Evolutionary conservation across 2,113 vertebrate species (phyloP).

Genomic region (Tyrannus savana): DNA sequence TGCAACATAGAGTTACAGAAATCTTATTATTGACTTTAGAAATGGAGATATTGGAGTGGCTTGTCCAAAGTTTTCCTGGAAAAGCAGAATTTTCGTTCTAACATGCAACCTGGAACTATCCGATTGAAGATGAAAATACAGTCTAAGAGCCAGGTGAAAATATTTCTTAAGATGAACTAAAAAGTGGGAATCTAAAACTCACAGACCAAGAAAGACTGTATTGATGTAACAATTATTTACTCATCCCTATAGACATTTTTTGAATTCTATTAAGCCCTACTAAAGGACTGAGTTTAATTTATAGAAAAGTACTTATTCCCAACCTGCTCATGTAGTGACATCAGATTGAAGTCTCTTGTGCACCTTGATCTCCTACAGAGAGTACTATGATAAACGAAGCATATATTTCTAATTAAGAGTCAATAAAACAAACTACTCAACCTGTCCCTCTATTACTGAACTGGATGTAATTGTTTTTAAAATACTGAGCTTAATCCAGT

Average conservation of each 20-base stretch:
- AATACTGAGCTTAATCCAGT: neutral
- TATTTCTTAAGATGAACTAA: neutral
- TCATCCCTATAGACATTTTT: neutral
- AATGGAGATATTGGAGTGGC: neutral
- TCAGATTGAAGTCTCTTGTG: neutral
- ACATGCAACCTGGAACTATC: neutral
- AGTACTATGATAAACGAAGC: neutral
- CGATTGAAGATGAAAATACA: neutral
- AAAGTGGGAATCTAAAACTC: neutral
- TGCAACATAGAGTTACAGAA: neutral
- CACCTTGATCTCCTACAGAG: neutral
- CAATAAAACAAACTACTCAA: slow-evolving; percentile 13
- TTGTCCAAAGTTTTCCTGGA: neutral
- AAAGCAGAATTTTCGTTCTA: neutral
- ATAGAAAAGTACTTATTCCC: neutral
- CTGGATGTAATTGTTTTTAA: neutral
- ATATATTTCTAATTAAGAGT: slow-evolving; percentile 41
- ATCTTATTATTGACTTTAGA: neutral
- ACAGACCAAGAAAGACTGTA: neutral
- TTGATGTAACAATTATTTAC: neutral
- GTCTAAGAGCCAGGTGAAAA: neutral
- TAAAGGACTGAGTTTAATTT: neutral
- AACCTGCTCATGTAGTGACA: neutral
- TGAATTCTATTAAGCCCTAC: neutral
- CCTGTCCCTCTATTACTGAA: neutral